Percentiles rank a stretch among this genome's conserved stretches.
Conservation (phyloP, 2,888 invertebrate species). For the Alviniconcha strummeri region DNA sequence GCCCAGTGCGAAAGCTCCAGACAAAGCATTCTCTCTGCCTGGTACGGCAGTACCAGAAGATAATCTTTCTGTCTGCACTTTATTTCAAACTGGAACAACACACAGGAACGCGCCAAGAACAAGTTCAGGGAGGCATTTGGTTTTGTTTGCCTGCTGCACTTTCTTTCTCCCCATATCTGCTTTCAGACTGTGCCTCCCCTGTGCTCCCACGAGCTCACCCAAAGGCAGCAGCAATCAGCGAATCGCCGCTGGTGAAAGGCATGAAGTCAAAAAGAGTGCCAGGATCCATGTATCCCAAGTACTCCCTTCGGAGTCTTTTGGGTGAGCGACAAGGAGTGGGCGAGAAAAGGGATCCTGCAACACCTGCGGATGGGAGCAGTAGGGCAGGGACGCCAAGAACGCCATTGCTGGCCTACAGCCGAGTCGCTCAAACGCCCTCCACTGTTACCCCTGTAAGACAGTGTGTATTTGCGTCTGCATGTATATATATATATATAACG, state of each 20-base stretch:
- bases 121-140: too few relatives aligned
- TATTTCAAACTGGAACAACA: too few relatives aligned
- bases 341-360: not conserved
- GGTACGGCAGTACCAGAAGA: too few relatives aligned
- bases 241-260: constrained; percentile 23
- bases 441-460: constrained; percentile 12
- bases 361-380: not conserved
- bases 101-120: too few relatives aligned
- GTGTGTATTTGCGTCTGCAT: not conserved
- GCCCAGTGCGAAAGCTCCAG: too few relatives aligned
- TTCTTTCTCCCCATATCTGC: too few relatives aligned
- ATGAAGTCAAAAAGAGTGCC: not conserved
- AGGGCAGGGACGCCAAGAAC: constrained; percentile 1
- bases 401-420: constrained; percentile 10
- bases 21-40: too few relatives aligned
- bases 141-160: too few relatives aligned
- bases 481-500: not conserved
- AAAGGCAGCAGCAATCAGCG: not conserved
- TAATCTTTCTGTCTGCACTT: too few relatives aligned
- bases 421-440: not conserved
- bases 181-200: constrained; percentile 15
- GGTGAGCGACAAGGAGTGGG: not conserved
- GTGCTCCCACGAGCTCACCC: not conserved
- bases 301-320: not conserved
- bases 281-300: constrained; percentile 22